Conservation (phyloP, 2,888 invertebrate species). For the Epiblema foenella region DNA sequence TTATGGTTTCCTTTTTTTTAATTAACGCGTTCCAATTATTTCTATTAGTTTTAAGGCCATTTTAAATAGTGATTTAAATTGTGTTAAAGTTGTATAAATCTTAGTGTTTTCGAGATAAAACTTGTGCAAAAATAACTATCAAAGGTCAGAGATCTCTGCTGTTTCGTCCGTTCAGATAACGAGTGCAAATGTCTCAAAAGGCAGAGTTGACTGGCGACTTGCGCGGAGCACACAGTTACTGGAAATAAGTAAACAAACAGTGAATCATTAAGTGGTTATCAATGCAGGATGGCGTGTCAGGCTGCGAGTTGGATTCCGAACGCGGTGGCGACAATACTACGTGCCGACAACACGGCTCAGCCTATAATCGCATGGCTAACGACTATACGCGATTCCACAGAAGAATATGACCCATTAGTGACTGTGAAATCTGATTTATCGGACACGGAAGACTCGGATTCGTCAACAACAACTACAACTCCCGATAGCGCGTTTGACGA, state of each 20-base stretch:
- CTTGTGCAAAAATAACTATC: constrained; percentile 50
- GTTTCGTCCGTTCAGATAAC: constrained; percentile 69
- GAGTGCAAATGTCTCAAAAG: constrained; percentile 80
- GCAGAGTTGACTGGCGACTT: constrained; percentile 47
- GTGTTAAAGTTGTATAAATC: constrained; percentile 2
- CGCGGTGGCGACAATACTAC: constrained; percentile 78
- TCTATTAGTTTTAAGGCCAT: not conserved
- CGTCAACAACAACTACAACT: constrained; percentile 52
- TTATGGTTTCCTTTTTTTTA: constrained; percentile 39
- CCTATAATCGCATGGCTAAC: constrained; percentile 78
- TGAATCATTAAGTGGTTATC: constrained; percentile 84
- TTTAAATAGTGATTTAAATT: constrained; percentile 15
- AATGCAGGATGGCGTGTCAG: constrained; percentile 70
- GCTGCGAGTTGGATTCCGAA: constrained; percentile 82
- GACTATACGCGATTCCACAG: constrained; percentile 67
- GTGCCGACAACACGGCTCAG: constrained; percentile 67
- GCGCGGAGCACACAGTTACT: constrained; percentile 43
- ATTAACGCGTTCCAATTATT: constrained; percentile 11
- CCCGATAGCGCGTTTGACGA: constrained; percentile 78
- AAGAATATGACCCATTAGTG: constrained; percentile 78
- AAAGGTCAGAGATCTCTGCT: constrained; percentile 66
- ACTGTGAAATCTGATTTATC: constrained; percentile 61
- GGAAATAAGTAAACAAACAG: constrained; percentile 44
- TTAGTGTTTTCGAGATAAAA: constrained; percentile 25
- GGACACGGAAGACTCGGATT: constrained; percentile 53